These are phyloP conservation scores for Lytechinus pictus DNA, from an alignment of 35 echinoderm and acorn worm genomes.

Conservation along the genomic window DNA sequence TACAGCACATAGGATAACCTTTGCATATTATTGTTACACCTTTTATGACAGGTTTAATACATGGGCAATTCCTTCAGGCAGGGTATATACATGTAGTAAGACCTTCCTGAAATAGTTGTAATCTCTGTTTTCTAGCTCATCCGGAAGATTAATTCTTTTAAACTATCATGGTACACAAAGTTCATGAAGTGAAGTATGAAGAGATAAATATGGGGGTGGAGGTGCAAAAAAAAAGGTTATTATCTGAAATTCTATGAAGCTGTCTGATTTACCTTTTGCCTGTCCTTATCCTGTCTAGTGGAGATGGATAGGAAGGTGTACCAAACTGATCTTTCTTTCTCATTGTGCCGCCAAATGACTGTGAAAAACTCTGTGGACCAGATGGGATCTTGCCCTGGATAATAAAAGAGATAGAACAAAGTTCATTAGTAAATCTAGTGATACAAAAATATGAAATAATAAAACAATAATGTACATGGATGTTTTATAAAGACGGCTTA, in stretches of 20 bases:
- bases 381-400: conserved; percentile 56
- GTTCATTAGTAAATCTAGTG: neutral
- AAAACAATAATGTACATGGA: neutral
- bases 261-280: conserved; percentile 67
- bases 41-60: no score
- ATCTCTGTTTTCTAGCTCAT: no score
- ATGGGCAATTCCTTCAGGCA: no score
- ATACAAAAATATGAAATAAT: neutral
- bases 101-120: no score
- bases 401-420: neutral
- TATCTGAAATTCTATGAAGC: neutral
- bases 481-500: neutral
- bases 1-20: no score
- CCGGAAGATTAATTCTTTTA: no score
- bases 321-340: conserved; percentile 89
- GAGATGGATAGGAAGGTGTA: conserved; percentile 88
- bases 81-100: no score
- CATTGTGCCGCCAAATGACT: conserved; percentile 85
- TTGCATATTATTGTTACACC: no score
- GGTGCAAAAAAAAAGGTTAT: no score
- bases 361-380: conserved; percentile 64
- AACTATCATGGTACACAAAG: no score
- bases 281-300: conserved; percentile 80
- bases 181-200: no score
- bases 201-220: no score